Evolutionary conservation across 1,140 invertebrate genomes (phyloP).

Genomic region (Drosophila biarmipes): DNA sequence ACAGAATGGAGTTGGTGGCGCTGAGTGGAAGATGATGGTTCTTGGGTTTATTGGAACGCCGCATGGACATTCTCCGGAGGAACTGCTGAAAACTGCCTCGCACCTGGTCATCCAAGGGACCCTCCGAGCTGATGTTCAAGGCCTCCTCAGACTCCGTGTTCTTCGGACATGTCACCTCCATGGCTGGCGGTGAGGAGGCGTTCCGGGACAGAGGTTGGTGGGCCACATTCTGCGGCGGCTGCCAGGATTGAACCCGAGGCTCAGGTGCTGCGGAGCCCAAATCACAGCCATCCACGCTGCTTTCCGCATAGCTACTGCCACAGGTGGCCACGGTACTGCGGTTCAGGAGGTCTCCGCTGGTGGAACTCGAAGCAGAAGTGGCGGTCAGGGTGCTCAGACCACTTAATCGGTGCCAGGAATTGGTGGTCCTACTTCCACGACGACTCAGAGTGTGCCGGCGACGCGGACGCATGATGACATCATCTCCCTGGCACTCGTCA

Average conservation of each 20-base stretch:
- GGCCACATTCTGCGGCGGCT: slow-evolving; percentile 40
- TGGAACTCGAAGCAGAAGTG: slow-evolving; percentile 67
- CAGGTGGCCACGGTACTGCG: slow-evolving; percentile 68
- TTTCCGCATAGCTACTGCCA: slow-evolving; percentile 65
- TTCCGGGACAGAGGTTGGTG: slow-evolving; percentile 72
- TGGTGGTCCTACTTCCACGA: slow-evolving; percentile 47
- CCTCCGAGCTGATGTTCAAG: background rate
- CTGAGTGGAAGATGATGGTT: slow-evolving; percentile 69
- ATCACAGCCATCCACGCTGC: slow-evolving; percentile 52
- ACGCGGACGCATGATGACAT: slow-evolving; percentile 75
- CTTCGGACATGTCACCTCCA: slow-evolving; percentile 34
- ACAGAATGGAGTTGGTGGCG: slow-evolving; percentile 76
- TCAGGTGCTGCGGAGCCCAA: slow-evolving; percentile 13
- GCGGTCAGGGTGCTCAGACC: slow-evolving; percentile 66
- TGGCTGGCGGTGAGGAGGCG: slow-evolving; percentile 71
- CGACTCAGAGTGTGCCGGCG: slow-evolving; percentile 49
- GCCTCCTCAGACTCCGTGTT: background rate
- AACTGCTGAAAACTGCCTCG: slow-evolving; percentile 81
- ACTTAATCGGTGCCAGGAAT: slow-evolving; percentile 66
- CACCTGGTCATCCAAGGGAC: slow-evolving; percentile 19
- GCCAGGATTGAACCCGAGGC: slow-evolving; percentile 49
- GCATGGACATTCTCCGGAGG: slow-evolving; percentile 80
- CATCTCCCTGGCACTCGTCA: slow-evolving; percentile 86
- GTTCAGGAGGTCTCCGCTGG: slow-evolving; percentile 57
- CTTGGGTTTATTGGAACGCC: slow-evolving; percentile 73